Conservation (phyloP, 2,888 invertebrate genomes). For the Alentia gelatinosa region DNA sequence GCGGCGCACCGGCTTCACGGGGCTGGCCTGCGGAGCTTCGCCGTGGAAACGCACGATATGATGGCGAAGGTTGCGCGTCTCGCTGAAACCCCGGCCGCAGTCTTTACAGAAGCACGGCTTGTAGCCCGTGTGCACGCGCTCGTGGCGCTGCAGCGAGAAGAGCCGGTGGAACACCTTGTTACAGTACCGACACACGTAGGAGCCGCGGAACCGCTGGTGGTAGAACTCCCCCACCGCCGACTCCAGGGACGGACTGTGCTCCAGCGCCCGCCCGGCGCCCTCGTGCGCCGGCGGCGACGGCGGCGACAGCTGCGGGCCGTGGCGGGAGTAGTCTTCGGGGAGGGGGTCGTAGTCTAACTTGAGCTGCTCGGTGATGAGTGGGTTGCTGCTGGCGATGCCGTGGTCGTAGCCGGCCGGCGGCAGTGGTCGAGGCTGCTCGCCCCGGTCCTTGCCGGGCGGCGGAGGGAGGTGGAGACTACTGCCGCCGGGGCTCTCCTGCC, state of each 20-base stretch:
- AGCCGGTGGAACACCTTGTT: conserved; percentile 78
- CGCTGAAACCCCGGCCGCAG: conserved; percentile 80
- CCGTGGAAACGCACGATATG: conserved; percentile 79
- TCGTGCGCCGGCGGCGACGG: neutral
- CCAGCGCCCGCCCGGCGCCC: neutral
- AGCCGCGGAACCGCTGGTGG: conserved; percentile 37
- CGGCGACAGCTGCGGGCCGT: neutral
- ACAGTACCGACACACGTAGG: conserved; percentile 76
- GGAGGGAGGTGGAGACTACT: neutral
- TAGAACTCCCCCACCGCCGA: neutral
- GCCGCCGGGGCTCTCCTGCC: neutral
- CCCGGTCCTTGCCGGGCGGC: neutral
- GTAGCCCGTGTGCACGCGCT: conserved; percentile 79
- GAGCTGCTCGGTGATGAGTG: conserved; percentile 26
- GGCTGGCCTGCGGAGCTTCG: conserved; percentile 56
- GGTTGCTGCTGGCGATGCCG: conserved; percentile 23
- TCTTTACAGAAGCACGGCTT: conserved; percentile 78
- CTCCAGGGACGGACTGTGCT: conserved; percentile 22
- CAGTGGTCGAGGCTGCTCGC: too few relatives aligned
- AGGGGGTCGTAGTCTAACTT: neutral
- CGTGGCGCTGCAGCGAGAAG: conserved; percentile 79
- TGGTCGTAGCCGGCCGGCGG: neutral
- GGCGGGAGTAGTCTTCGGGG: conserved; percentile 32
- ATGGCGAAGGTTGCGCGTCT: conserved; percentile 78
- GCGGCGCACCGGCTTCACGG: conserved; percentile 39